These are phyloP conservation scores for Tetrax tetrax DNA, from an alignment of 2,113 vertebrate species.

Conservation along the genomic window DNA sequence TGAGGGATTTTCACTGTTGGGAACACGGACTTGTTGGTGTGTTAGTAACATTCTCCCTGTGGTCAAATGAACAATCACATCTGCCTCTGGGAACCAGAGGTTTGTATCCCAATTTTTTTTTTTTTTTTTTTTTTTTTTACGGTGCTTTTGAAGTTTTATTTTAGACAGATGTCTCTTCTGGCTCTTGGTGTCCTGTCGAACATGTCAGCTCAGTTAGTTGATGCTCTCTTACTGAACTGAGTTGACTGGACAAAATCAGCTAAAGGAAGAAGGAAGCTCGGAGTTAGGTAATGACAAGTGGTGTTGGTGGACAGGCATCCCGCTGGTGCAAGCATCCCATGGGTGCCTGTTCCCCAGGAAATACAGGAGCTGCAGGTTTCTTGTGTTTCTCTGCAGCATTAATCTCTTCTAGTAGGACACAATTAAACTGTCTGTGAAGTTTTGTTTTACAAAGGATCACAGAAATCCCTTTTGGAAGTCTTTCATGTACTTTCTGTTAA, in stretches of 20 bases:
- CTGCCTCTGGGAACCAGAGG: not conserved
- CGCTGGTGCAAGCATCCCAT: fast-evolving
- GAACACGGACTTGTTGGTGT: fast-evolving
- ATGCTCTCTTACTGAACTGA: not conserved
- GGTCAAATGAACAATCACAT: not conserved
- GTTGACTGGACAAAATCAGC: not conserved
- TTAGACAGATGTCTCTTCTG: not conserved
- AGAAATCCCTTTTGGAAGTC: not conserved
- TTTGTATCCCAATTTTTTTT: not conserved
- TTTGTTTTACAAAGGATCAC: not conserved
- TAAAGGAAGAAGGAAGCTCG: not conserved
- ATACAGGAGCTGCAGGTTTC: not conserved
- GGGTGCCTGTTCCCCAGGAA: not conserved
- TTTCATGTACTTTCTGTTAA: not conserved
- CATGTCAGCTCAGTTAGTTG: not conserved
- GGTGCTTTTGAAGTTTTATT: not conserved
- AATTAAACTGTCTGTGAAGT: not conserved
- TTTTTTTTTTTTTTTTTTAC: too few relatives aligned
- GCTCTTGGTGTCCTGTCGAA: not conserved
- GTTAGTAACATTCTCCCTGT: not conserved
- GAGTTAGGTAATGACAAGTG: not conserved
- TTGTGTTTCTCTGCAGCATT: not conserved
- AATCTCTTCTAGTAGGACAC: not conserved
- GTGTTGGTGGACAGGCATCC: not conserved
- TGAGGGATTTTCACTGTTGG: not conserved